These are phyloP conservation scores for Camponotus pennsylvanicus DNA, from an alignment of 1,140 invertebrate genomes.

Conservation along the genomic window DNA sequence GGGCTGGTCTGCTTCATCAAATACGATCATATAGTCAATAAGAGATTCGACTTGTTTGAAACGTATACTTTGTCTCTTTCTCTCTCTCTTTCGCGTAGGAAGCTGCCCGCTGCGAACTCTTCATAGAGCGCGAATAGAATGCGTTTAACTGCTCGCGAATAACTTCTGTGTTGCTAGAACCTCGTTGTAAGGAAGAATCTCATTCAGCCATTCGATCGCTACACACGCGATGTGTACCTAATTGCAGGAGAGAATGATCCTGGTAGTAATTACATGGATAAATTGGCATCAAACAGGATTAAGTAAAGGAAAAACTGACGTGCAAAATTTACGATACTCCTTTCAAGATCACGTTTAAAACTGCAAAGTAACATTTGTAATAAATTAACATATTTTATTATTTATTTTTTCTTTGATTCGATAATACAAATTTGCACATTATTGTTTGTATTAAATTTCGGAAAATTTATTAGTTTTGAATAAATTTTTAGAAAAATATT, in stretches of 20 bases:
- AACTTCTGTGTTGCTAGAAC: slow-evolving; percentile 11
- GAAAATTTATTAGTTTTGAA: background rate
- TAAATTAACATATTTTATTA: background rate
- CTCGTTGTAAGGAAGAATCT: slow-evolving; percentile 43
- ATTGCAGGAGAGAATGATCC: slow-evolving; percentile 45
- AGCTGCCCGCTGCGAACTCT: slow-evolving; percentile 38
- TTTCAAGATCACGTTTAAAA: background rate
- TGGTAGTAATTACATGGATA: slow-evolving; percentile 11
- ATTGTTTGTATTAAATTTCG: too few relatives aligned
- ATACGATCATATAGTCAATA: slow-evolving; percentile 8
- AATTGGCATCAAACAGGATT: slow-evolving; percentile 42
- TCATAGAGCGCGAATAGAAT: slow-evolving; percentile 39
- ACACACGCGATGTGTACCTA: slow-evolving; percentile 51
- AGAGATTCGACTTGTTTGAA: slow-evolving; percentile 32
- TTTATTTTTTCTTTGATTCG: too few relatives aligned
- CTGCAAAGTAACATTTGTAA: background rate
- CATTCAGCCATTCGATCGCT: slow-evolving; percentile 40
- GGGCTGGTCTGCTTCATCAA: background rate
- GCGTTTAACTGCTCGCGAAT: slow-evolving; percentile 36
- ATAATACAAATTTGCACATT: too few relatives aligned
- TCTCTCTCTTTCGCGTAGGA: slow-evolving; percentile 25
- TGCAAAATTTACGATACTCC: slow-evolving; percentile 25
- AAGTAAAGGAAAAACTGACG: slow-evolving; percentile 17
- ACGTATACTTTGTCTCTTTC: background rate
- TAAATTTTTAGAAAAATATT: background rate